Evolutionary conservation across 2,113 vertebrate genomes (phyloP), one percentile per base, ranked within the genome.

Genomic region (Cryptomyrus ogoouensis): DNA sequence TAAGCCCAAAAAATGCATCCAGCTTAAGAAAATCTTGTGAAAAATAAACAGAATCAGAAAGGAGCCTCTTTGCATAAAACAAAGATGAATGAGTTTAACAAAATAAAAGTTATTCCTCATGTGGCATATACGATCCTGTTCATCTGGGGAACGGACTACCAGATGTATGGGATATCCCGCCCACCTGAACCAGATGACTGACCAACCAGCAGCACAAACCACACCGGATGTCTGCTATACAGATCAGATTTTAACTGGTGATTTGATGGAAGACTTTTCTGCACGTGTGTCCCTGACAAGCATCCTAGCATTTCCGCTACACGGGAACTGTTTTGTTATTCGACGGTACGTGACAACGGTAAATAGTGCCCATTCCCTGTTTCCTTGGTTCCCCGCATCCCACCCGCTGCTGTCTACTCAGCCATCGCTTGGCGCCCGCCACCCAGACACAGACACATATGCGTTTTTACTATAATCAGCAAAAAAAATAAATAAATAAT

Each of bases 21-120:
- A 93, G 91, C 66, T 50, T 3, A 86, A 93, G 90, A 91, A 53
- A 84, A 89, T 27, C 90, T 70, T 70, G 42, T 50, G 49, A 35
- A 89, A 91, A 88, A 87, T 83, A 89, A 89, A 89, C 77, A 49
- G 56, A 88, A 31, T 80, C 50, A 88, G 52, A 85, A 74, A 35
- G 42, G 8, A 86, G 39, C 83, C 27, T 77, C 62, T 44, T 89
- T 88, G 88, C 39, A 15, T 53, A 52, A 46, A 66, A 39, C 31
- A 66, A 74, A 47, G 89, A 90, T 92, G 49, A 91, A 83, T 91
- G 91, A 92, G 89, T 93, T 39, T 93, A 92, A 92, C 89, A 80
- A n/a, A 91, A 83, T 85, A 53, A 35, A 53, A 90, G 80, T 91
- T 92, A 93, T 92, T 91, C 46, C 42, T 88, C 42, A 46, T 47